Conservation (phyloP, 2,888 invertebrate genomes). For the Chirona hameri region DNA sequence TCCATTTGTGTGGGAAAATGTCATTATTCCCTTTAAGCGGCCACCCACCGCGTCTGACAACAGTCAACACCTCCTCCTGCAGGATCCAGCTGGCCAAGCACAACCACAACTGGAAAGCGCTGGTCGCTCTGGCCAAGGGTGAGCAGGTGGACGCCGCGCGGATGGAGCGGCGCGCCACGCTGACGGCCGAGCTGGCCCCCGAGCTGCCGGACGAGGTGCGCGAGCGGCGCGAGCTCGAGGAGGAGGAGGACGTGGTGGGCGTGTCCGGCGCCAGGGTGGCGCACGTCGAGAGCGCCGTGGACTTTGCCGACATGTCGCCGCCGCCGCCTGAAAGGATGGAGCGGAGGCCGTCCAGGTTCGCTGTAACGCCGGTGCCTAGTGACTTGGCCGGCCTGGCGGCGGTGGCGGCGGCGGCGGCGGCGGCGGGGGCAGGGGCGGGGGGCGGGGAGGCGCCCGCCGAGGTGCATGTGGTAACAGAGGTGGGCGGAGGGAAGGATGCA, state of each 20-base stretch:
- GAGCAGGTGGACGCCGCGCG: neutral
- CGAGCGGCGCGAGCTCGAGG: neutral
- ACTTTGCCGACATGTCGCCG: neutral
- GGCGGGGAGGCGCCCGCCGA: neutral
- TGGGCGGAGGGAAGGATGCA: no score
- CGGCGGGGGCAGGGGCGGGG: neutral
- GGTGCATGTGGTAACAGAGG: no score
- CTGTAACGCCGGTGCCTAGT: neutral
- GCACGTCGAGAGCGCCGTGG: neutral
- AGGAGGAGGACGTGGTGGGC: neutral
- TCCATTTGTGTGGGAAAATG: no score
- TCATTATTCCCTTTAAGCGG: no score
- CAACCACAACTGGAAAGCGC: constrained; percentile 23
- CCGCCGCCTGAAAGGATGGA: neutral
- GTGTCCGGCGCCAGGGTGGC: neutral
- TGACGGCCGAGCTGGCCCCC: neutral
- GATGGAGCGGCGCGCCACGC: neutral
- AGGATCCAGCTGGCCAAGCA: constrained; percentile 13
- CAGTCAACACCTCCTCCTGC: neutral
- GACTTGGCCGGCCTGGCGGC: neutral
- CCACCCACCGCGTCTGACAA: neutral
- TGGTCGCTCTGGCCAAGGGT: constrained; percentile 11
- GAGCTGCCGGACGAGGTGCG: neutral
- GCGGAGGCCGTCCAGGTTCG: neutral
- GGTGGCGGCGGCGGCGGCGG: neutral